Evolutionary conservation across 2,113 vertebrate species (phyloP).

Genomic region (Nerophis ophidion): DNA sequence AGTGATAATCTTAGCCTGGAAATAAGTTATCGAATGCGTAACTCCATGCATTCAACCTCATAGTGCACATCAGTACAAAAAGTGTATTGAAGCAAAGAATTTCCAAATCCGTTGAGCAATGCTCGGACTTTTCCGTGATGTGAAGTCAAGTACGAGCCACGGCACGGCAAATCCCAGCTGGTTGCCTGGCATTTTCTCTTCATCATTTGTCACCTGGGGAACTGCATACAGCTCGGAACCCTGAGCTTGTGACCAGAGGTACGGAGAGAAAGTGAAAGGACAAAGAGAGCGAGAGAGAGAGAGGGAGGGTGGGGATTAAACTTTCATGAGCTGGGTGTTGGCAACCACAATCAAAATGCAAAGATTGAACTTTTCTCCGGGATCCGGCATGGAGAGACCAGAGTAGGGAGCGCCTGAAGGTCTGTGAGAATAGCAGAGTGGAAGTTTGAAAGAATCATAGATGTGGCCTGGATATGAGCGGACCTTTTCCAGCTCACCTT

Average conservation of each 20-base stretch:
- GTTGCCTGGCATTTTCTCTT: conserved; percentile 53
- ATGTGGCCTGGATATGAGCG: conserved; percentile 32
- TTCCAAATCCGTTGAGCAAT: conserved; percentile 32
- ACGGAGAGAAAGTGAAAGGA: background rate
- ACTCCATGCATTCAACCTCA: conserved; percentile 11
- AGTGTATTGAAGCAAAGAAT: conserved; percentile 35
- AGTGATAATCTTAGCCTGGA: conserved; percentile 27
- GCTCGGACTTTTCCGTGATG: conserved; percentile 37
- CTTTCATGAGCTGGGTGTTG: conserved; percentile 60
- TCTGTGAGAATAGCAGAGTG: background rate
- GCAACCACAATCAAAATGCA: conserved; percentile 62
- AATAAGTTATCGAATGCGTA: conserved; percentile 17
- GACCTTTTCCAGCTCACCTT: conserved; percentile 11
- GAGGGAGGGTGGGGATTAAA: conserved; percentile 45
- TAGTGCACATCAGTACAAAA: conserved; percentile 19
- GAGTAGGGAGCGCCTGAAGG: conserved; percentile 41
- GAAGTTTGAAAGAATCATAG: conserved; percentile 6
- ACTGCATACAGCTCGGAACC: conserved; percentile 39
- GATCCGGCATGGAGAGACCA: conserved; percentile 34
- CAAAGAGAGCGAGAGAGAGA: conserved; percentile 1
- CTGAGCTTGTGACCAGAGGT: conserved; percentile 23
- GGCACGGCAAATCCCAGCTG: conserved; percentile 34
- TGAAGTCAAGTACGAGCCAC: no score
- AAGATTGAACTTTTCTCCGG: conserved; percentile 63
- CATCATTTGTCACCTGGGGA: conserved; percentile 62